Evolutionary conservation across 2,797 vertebrate genomes (phyloP).

Genomic region (Pseudocheirus occidentalis): DNA sequence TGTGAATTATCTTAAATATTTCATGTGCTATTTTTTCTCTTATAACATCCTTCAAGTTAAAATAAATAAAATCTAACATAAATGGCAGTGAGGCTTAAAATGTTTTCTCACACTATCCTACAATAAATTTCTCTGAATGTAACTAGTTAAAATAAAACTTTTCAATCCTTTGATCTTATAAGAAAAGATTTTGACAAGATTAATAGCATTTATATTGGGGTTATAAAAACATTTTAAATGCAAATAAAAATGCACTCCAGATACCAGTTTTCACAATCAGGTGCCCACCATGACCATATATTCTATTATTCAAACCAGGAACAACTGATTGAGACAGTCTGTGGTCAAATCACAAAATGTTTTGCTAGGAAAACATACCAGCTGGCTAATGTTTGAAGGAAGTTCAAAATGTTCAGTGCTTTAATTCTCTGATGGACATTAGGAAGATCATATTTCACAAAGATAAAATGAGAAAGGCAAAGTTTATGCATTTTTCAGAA

Average conservation of each 20-base stretch:
- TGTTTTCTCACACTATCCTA: slow-evolving; percentile 58
- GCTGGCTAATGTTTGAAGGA: slow-evolving; percentile 72
- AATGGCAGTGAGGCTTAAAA: not conserved
- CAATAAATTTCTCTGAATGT: slow-evolving; percentile 56
- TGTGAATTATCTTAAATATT: slow-evolving; percentile 51
- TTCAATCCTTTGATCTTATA: slow-evolving; percentile 71
- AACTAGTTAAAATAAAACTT: slow-evolving; percentile 72
- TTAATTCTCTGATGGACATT: slow-evolving; percentile 70
- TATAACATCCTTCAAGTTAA: slow-evolving; percentile 38
- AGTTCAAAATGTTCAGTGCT: slow-evolving; percentile 74
- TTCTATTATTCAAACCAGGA: slow-evolving; percentile 77
- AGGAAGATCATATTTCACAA: slow-evolving; percentile 70
- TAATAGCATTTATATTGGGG: slow-evolving; percentile 75
- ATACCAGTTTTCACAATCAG: slow-evolving; percentile 79
- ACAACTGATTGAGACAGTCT: slow-evolving; percentile 73
- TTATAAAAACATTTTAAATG: slow-evolving; percentile 82
- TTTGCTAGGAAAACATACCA: slow-evolving; percentile 79
- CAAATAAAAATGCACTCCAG: slow-evolving; percentile 79
- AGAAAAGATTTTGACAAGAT: slow-evolving; percentile 75
- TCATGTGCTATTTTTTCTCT: slow-evolving; percentile 35
- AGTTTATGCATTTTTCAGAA: slow-evolving; percentile 53
- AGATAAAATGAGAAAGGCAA: slow-evolving; percentile 55
- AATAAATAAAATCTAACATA: slow-evolving; percentile 54
- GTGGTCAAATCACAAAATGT: slow-evolving; percentile 76
- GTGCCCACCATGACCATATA: slow-evolving; percentile 74